Base-by-base conservation (phyloP, 2,113 vertebrate species). In the Labeo catla region DNA sequence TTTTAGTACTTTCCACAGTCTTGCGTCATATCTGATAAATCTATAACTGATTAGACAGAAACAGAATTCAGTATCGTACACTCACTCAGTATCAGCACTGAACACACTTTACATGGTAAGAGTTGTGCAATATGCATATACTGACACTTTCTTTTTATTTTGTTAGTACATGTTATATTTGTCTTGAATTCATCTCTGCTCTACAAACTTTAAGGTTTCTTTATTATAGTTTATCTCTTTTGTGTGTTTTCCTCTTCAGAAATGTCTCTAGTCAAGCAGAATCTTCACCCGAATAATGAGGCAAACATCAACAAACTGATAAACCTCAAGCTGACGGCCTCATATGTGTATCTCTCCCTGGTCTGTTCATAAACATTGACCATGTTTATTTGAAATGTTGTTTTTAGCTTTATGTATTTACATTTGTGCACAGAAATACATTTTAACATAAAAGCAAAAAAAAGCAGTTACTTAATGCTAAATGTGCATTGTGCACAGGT, bases 251-350 rank as follows among this genome's bases (percentile, higher is more conserved):
- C 11, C 83, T 1, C 85, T 87, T 21, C 43, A 93, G 92, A 94
- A 65, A 95, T 95, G 95, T 93, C 93, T 28, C 79, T 52, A 5
- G 88, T 95, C 0, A 94, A 90, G 88, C 93, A 95, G 68, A 95
- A 95, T 91, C 77, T 93, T 49, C 93, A 95, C 76, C 39, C 83
- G 6, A 94, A 95, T 36, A 91, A 88, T 9, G 95, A 95, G 83
- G 91, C 43, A 7, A 93, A 94, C 84, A 0, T 95, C 73, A 95
- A 95, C 90, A 94, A 93, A 81, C 91, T 95, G 11, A 80, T 94
- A 89, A 94, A 95, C 88, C 80, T 91, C 80, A 95, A 95, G 85
- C 92, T 95, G 76, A 90, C 59, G 8, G 93, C 94, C 1, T 94
- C 94, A 39, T 95, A 95, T 87, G 92, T 93, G 16, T 94, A 90